Evolutionary conservation across 1,140 invertebrate genomes (phyloP).

Genomic region (Linepithema humile): DNA sequence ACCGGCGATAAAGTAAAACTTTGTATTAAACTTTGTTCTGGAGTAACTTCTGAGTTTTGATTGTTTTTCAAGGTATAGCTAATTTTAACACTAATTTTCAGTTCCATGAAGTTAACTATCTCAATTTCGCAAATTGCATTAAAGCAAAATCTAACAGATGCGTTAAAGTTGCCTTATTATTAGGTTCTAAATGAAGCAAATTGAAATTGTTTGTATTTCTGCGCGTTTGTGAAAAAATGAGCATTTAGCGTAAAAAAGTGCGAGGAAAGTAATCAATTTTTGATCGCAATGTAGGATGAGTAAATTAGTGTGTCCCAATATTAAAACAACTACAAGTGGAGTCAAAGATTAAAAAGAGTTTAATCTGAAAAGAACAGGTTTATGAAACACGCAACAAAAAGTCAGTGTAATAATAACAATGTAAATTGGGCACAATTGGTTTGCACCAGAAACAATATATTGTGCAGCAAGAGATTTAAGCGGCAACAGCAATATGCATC

Average conservation of each 20-base stretch:
- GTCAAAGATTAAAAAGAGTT: neutral
- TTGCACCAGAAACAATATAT: neutral
- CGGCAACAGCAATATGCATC: neutral
- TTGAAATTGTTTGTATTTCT: neutral
- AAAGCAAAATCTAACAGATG: neutral
- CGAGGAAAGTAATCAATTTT: too few relatives aligned
- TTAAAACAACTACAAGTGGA: too few relatives aligned
- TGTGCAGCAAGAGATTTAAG: neutral
- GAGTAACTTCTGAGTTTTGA: neutral
- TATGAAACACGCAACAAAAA: neutral
- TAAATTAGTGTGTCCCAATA: too few relatives aligned
- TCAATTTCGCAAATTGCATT: neutral
- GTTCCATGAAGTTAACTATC: neutral
- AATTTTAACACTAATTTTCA: neutral
- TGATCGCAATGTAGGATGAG: too few relatives aligned
- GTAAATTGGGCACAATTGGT: constrained; percentile 9
- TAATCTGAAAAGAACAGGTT: neutral
- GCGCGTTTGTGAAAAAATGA: too few relatives aligned
- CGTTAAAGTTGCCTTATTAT: neutral
- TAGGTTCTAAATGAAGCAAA: neutral
- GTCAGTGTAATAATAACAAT: neutral
- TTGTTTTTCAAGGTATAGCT: neutral
- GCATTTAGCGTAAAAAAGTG: too few relatives aligned
- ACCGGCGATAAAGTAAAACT: neutral
- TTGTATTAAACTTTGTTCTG: neutral